Conservation (phyloP, 2,113 vertebrate genomes). For the Geococcyx californianus region DNA sequence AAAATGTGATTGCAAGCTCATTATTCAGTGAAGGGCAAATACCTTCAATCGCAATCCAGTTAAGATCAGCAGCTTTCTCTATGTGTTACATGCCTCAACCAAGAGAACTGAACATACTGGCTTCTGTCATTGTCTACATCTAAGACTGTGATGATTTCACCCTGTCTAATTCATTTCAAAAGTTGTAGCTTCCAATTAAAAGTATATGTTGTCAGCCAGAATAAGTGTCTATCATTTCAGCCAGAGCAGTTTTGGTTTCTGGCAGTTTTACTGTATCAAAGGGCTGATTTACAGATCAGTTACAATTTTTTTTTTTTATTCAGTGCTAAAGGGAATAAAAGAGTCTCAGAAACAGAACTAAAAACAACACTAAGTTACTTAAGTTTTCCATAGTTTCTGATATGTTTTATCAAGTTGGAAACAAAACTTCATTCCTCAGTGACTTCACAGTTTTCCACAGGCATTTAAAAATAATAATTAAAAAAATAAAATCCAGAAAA, state of each 20-base stretch:
- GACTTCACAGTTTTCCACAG: neutral
- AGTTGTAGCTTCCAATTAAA: conserved; percentile 73
- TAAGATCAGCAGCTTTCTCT: conserved; percentile 60
- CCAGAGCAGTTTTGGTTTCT: conserved; percentile 64
- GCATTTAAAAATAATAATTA: neutral
- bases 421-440: neutral
- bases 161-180: conserved; percentile 73
- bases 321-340: conserved; percentile 6
- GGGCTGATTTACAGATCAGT: conserved; percentile 41
- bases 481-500: neutral
- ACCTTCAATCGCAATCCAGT: conserved; percentile 52
- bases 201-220: conserved; percentile 73
- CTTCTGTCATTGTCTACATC: conserved; percentile 76
- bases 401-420: neutral
- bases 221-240: conserved; percentile 73
- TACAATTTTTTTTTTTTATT: neutral
- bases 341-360: neutral
- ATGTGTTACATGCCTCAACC: conserved; percentile 40
- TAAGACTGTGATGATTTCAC: conserved; percentile 72
- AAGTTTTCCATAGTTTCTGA: neutral
- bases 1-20: conserved; percentile 63
- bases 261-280: conserved; percentile 53
- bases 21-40: conserved; percentile 71
- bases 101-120: conserved; percentile 69
- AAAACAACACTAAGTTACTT: neutral